Base-by-base conservation (phyloP, 2,797 vertebrate species). In the Morelia viridis region DNA sequence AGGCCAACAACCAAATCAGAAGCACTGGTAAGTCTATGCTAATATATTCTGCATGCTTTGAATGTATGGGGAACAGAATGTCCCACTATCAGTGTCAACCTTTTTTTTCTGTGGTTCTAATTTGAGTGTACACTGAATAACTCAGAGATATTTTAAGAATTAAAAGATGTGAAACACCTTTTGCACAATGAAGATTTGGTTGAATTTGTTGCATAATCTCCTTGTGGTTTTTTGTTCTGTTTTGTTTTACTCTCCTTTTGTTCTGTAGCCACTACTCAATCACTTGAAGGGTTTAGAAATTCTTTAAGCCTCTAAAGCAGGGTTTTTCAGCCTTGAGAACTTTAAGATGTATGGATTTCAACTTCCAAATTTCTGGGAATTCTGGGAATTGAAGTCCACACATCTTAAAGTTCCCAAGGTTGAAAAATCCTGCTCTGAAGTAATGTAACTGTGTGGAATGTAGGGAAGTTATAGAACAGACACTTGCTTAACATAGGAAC, bases 1-100 rank as follows among this genome's bases (percentile, higher is more conserved):
- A 98, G 98, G 97, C 95, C 98, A 83, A 97, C 98, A 8, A 96
- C 98, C 95, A 99, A 98, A 91, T 97, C 98, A 0, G 99, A 99
- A 94, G 98, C 96, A 93, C 97, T 99, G 99, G 99, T 99, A 98
- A 98, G 98, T 96, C 12, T 89, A 93, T 92, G 71, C 1, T 64
- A 41, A 26, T 86, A 28, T 61, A 28, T 87, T 84, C 41, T 1
- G 46, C 92, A 71, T 94, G 53, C 46, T 92, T 0, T 46, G 26
- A 28, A 93, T n/a, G 10, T 90, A 26, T 57, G 88, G 57, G 2
- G 11, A 17, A 91, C 94, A 91, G 15, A 11, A 35, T 85, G 61
- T 90, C 93, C 84, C 58, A 89, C 87, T 89, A n/a, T 85, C 2
- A 53, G 0, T 93, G 90, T 3, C 92, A 85, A 1, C 86, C 46